A percentile compares a stretch with the other conserved stretches of the same genome.
Conservation (phyloP, 1,140 invertebrate species). For the Ganaspis sp. region DNA sequence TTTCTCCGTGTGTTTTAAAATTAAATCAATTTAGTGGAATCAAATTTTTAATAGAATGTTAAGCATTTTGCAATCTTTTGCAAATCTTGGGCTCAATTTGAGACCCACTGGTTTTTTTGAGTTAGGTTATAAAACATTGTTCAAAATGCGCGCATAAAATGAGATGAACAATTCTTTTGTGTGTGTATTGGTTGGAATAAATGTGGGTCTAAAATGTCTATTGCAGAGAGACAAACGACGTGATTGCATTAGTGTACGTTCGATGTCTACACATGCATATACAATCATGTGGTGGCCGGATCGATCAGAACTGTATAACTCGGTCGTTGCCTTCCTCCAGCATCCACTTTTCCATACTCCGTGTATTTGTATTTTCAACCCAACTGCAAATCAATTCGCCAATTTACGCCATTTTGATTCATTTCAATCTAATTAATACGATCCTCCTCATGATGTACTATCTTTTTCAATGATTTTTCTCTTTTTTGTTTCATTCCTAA, state of each 20-base stretch:
- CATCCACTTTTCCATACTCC: not conserved
- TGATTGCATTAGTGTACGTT: not conserved
- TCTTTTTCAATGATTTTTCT: too few species aligned
- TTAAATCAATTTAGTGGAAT: too few species aligned
- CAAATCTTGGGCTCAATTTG: too few species aligned
- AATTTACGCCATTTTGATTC: not conserved
- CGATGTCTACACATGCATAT: not conserved
- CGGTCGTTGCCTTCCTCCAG: constrained; percentile 19
- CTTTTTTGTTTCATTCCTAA: too few species aligned
- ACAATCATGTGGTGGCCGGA: not conserved
- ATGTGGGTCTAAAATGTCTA: constrained; percentile 12
- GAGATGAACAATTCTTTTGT: not conserved
- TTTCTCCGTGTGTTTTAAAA: too few species aligned
- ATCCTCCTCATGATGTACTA: too few species aligned
- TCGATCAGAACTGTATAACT: constrained; percentile 19
- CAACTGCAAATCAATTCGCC: not conserved
- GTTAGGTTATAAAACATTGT: not conserved
- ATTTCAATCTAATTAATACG: not conserved
- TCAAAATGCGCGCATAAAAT: constrained; percentile 16
- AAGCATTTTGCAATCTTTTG: too few species aligned
- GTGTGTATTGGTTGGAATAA: not conserved
- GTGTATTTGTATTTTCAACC: not conserved
- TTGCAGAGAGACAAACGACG: constrained; percentile 1
- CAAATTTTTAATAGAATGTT: too few species aligned
- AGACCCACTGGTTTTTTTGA: too few species aligned